These are phyloP conservation scores for Ammodramus savannarum DNA, from an alignment of 2,113 vertebrate genomes.

Conservation along the genomic window DNA sequence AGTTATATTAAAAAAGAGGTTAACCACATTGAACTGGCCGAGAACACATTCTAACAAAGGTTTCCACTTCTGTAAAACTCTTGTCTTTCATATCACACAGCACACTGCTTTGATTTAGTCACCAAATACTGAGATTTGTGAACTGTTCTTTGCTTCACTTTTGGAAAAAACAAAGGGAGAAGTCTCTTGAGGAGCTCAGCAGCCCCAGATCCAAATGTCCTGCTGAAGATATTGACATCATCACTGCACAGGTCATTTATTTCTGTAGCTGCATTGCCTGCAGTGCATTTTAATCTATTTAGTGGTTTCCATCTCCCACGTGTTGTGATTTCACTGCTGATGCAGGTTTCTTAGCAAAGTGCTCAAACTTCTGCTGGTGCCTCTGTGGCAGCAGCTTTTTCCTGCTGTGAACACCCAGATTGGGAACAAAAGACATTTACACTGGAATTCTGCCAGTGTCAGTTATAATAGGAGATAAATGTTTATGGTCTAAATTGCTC, in stretches of 20 bases:
- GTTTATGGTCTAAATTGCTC: not conserved
- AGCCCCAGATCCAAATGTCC: not conserved
- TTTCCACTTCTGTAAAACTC: not conserved
- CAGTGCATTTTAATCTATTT: not conserved
- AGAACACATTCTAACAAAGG: not conserved
- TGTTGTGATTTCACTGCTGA: not conserved
- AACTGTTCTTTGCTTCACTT: not conserved
- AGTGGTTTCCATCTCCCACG: not conserved
- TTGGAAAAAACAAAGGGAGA: not conserved
- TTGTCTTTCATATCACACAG: not conserved
- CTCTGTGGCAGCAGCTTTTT: not conserved
- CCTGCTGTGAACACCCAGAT: not conserved
- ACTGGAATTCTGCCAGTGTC: not conserved
- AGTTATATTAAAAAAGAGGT: not conserved
- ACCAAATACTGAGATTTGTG: rapidly evolving
- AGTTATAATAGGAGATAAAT: not conserved
- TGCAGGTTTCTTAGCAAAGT: not conserved
- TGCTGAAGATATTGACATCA: not conserved
- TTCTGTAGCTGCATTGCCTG: not conserved
- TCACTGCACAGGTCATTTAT: rapidly evolving
- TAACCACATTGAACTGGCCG: not conserved
- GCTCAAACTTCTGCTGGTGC: not conserved
- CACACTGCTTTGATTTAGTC: not conserved
- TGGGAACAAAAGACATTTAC: not conserved
- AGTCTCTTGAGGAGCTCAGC: not conserved